Evolutionary conservation across 2,113 vertebrate genomes (phyloP).

Genomic region (Gallinago media): DNA sequence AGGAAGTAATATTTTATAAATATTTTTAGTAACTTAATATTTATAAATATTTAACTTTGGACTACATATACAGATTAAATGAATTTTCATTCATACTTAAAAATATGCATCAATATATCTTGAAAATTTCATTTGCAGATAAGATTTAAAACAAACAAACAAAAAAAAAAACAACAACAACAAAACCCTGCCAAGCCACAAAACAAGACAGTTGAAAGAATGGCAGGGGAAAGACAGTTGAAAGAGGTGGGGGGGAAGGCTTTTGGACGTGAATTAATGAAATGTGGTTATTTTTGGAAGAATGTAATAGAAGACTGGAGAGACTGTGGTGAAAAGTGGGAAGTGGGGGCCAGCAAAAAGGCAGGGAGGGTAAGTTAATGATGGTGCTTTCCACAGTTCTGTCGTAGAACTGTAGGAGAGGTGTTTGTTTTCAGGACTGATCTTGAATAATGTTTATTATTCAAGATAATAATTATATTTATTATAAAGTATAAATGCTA

Average conservation of each 20-base stretch:
- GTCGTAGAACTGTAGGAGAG: accelerated
- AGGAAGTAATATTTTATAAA: neutral
- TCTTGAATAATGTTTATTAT: neutral
- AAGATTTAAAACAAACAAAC: neutral
- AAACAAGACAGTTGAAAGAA: neutral
- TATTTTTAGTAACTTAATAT: neutral
- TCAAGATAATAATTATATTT: too few species aligned
- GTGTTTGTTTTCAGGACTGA: neutral
- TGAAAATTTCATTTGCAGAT: neutral
- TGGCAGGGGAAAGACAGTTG: neutral
- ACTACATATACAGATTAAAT: neutral
- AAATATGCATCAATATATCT: neutral
- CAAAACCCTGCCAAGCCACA: neutral
- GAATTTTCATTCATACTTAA: neutral
- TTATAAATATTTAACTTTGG: neutral
- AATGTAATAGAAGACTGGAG: neutral
- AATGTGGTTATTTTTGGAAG: neutral
- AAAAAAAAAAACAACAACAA: neutral
- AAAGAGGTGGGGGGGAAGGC: neutral
- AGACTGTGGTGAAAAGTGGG: neutral
- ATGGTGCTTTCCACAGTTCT: neutral
- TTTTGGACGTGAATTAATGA: neutral
- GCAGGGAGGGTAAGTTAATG: neutral
- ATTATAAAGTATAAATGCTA: neutral
- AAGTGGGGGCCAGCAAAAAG: accelerated